A percentile compares a stretch with the other conserved stretches of the same genome.
Conservation (phyloP, 1,140 invertebrate species). For the Sycobia sp. region DNA sequence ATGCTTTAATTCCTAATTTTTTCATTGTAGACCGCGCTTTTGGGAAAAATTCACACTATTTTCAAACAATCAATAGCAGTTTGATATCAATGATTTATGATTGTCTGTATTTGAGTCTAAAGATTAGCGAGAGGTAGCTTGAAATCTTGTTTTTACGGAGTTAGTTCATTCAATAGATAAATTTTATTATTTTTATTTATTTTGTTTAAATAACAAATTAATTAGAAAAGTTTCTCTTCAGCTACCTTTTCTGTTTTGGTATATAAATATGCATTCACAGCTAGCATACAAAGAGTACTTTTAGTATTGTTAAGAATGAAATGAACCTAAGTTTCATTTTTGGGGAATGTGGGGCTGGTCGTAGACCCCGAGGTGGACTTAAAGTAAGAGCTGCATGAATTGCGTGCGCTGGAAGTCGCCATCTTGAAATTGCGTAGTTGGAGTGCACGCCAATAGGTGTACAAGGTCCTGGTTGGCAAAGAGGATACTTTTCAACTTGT, state of each 20-base stretch:
- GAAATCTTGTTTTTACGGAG: too few species aligned
- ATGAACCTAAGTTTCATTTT: conserved; percentile 89
- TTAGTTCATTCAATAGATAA: too few species aligned
- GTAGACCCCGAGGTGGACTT: conserved; percentile 58
- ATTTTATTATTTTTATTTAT: too few species aligned
- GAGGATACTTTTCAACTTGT: conserved; percentile 90
- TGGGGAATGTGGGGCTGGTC: conserved; percentile 77
- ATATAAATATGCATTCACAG: conserved; percentile 48
- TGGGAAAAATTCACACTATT: too few species aligned
- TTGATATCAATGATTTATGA: too few species aligned
- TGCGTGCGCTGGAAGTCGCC: conserved; percentile 61
- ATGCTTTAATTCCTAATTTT: too few species aligned
- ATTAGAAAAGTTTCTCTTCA: conserved; percentile 3
- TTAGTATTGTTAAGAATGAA: conserved; percentile 42
- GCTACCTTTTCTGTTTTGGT: conserved; percentile 9
- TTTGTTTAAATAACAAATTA: too few species aligned
- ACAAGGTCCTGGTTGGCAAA: conserved; percentile 81
- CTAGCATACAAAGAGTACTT: conserved; percentile 52
- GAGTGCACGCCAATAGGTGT: conserved; percentile 58
- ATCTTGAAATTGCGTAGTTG: conserved; percentile 57
- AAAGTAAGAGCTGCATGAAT: conserved; percentile 63
- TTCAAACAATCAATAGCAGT: too few species aligned
- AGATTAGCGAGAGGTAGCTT: too few species aligned
- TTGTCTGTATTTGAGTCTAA: too few species aligned
- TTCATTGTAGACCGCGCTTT: too few species aligned